Evolutionary conservation across 2,797 vertebrate species (phyloP).

Genomic region (Lycodopsis pacificus): DNA sequence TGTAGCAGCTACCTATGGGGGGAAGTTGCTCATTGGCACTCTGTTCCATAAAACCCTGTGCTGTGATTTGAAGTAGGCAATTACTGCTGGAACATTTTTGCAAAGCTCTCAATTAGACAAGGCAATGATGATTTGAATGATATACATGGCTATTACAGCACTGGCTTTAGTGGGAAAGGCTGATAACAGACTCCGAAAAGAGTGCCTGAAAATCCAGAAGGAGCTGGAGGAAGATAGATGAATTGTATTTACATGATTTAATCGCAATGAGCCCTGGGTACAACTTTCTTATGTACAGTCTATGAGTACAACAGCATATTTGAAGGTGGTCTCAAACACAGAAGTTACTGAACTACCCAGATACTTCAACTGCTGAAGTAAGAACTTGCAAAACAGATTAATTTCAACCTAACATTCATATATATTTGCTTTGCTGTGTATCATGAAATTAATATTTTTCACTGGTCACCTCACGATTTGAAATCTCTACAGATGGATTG

Average conservation of each 20-base stretch:
- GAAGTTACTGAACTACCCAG: not conserved
- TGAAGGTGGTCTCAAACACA: not conserved
- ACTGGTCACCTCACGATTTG: not conserved
- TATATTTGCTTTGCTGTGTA: not conserved
- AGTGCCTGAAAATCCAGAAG: not conserved
- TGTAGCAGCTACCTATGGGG: slow-evolving; percentile 82
- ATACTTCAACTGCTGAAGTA: slow-evolving; percentile 4
- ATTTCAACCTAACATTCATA: not conserved
- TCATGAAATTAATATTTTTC: not conserved
- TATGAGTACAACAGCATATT: not conserved
- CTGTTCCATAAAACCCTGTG: slow-evolving; percentile 91
- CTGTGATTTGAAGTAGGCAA: slow-evolving; percentile 84
- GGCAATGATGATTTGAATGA: not conserved
- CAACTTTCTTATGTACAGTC: not conserved
- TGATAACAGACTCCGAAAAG: not conserved
- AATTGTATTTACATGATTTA: not conserved
- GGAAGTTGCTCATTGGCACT: slow-evolving; percentile 91
- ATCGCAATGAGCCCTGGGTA: not conserved
- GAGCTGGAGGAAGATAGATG: not conserved
- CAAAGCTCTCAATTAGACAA: not conserved
- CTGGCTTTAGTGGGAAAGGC: not conserved
- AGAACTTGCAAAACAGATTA: not conserved
- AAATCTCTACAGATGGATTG: not conserved
- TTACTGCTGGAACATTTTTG: not conserved
- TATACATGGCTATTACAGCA: not conserved